Base-by-base conservation (phyloP, 2,113 vertebrate genomes). In the Holacanthus passer region DNA sequence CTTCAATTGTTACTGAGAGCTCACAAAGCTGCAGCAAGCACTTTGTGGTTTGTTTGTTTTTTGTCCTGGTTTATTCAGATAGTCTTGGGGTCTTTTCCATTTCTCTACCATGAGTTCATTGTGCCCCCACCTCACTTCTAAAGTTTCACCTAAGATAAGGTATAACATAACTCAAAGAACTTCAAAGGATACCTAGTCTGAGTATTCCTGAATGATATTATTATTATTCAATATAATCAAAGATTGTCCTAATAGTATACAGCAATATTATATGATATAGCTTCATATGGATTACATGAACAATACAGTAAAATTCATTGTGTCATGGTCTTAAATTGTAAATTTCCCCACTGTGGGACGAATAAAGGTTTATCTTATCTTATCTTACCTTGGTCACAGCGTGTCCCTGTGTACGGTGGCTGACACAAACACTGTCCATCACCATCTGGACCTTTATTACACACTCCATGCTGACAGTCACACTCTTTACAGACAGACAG, bases 351-450 rank as follows among this genome's bases (percentile, higher is more conserved):
- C n/a, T n/a, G n/a, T n/a, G n/a, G n/a, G n/a, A n/a, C n/a, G n/a
- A n/a, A n/a, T n/a, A n/a, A n/a, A n/a, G n/a, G n/a, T n/a, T n/a
- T n/a, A n/a, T n/a, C n/a, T n/a, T n/a, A n/a, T n/a, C n/a, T n/a
- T n/a, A n/a, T n/a, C n/a, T 89, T 89, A 99, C 97, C 96, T 94
- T 95, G 93, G 79, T 98, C 95, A 87, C 98, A 99, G 77, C 56
- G 95, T 29, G 92, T 89, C 16, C 98, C 98, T 0, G 93, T 92
- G 92, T 97, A 99, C 3, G 97, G 97, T n/a, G 97, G 96, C 64
- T 97, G 94, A 92, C 97, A 99, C 0, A 87, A 94, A 91, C 98
- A 99, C 88, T 90, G 92, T 37, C 98, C 97, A 0, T 96, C 86
- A 0, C 97, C 97, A 0, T 79, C 62, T 0, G 96, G 79, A 0